phyloP scores from a whole-genome alignment of 1,140 invertebrate species.

The Drosophila sp. region DNA sequence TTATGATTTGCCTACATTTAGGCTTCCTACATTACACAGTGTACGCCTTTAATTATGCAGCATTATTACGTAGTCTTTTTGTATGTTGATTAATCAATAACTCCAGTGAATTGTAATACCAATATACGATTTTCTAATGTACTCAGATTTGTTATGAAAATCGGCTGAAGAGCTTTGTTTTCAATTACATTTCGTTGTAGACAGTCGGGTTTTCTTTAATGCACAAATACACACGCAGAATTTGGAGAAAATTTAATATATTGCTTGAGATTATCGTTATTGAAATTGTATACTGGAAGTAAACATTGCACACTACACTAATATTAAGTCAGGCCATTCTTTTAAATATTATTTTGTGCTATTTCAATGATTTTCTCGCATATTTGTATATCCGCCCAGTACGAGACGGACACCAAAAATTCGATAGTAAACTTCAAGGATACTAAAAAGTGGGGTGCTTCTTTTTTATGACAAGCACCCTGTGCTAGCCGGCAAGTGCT shows the following conservation, averaged over 20 bases:
- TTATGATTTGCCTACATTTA: conserved; percentile 64
- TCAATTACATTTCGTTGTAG: conserved; percentile 4
- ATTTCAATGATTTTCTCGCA: conserved; percentile 24
- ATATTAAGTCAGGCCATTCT: not conserved
- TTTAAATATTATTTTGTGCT: conserved; percentile 17
- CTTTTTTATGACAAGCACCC: conserved; percentile 36
- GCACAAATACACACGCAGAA: conserved; percentile 8
- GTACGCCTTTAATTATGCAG: conserved; percentile 59
- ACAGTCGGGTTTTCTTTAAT: conserved; percentile 18
- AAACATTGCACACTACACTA: not conserved
- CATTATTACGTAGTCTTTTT: conserved; percentile 9
- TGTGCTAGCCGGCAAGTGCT: conserved; percentile 48
- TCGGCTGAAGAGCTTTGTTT: conserved; percentile 4
- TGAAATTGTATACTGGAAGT: not conserved
- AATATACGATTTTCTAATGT: not conserved
- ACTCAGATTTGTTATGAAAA: conserved; percentile 17
- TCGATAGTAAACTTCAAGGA: conserved; percentile 71
- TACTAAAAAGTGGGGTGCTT: conserved; percentile 54
- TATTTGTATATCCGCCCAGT: conserved; percentile 40
- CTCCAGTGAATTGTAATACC: not conserved
- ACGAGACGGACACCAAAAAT: conserved; percentile 55
- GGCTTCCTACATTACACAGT: conserved; percentile 41
- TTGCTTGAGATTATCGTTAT: conserved; percentile 12
- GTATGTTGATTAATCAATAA: conserved; percentile 42
- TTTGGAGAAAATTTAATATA: conserved; percentile 17